A percentile compares a stretch with the other conserved stretches of the same genome.
Evolutionary conservation across 2,888 invertebrate species (phyloP).

Genomic region (Acleris holmiana): DNA sequence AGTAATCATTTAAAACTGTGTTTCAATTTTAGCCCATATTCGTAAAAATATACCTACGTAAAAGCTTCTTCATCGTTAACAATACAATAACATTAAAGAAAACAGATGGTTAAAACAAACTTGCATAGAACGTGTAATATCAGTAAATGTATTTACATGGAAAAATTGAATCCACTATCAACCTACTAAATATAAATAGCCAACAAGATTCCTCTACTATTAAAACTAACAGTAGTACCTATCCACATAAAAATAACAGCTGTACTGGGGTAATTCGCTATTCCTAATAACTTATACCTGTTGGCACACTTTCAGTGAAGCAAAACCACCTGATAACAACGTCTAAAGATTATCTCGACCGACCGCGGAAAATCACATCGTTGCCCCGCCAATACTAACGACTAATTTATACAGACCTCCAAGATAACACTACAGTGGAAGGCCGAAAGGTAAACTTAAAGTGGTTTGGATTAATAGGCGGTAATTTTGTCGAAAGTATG

Average conservation of each 20-base stretch:
- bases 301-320: constrained; percentile 39
- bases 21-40: no score
- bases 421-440: background rate
- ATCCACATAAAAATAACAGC: background rate
- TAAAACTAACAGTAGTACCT: background rate
- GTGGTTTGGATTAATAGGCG: constrained; percentile 16
- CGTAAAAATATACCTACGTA: no score
- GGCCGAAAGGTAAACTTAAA: background rate
- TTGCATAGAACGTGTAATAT: no score
- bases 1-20: no score
- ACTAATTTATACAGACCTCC: constrained; percentile 16
- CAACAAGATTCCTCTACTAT: no score
- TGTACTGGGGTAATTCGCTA: constrained; percentile 8
- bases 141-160: no score
- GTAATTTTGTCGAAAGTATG: constrained; percentile 35
- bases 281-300: constrained; percentile 10
- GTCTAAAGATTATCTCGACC: constrained; percentile 42
- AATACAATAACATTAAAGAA: no score
- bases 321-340: constrained; percentile 34
- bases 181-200: no score
- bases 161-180: no score
- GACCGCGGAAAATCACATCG: constrained; percentile 48
- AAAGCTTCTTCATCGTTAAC: no score
- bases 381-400: constrained; percentile 40
- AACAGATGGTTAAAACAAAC: no score